Percentiles rank a stretch among this genome's conserved stretches.
These are phyloP conservation scores for Staurois parvus DNA, from an alignment of 2,797 vertebrate genomes.

Conservation along the genomic window DNA sequence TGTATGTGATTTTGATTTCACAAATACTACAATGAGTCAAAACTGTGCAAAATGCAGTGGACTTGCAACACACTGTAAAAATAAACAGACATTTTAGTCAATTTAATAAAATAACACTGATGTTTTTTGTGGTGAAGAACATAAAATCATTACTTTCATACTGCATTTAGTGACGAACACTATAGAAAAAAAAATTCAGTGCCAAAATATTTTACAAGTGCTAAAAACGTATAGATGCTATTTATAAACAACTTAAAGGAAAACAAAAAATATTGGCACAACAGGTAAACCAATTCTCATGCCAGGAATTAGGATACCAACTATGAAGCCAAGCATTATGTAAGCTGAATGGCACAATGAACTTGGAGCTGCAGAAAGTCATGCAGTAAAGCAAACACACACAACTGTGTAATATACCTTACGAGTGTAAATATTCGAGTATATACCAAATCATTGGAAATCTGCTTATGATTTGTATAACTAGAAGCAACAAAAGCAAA, in stretches of 20 bases:
- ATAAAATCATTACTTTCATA: conserved; percentile 63
- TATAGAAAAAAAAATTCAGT: neutral
- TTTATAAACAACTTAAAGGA: conserved; percentile 66
- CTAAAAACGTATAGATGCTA: conserved; percentile 66
- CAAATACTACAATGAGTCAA: conserved; percentile 81
- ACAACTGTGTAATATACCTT: conserved; percentile 61
- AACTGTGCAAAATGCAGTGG: conserved; percentile 88
- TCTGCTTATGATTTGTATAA: conserved; percentile 52
- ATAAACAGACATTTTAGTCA: conserved; percentile 78
- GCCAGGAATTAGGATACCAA: conserved; percentile 80
- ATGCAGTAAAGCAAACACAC: conserved; percentile 76
- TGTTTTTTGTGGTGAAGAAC: conserved; percentile 38
- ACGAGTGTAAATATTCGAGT: conserved; percentile 99
- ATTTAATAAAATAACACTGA: conserved; percentile 71
- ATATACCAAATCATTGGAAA: conserved; percentile 82
- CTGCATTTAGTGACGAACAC: conserved; percentile 65
- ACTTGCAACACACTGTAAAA: conserved; percentile 85
- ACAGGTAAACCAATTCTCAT: conserved; percentile 78
- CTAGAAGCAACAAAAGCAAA: neutral
- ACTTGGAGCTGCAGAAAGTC: conserved; percentile 83
- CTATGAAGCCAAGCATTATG: conserved; percentile 94
- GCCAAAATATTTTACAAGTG: conserved; percentile 62
- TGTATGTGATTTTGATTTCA: conserved; percentile 83
- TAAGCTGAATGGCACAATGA: conserved; percentile 89
- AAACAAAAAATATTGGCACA: conserved; percentile 60